These are phyloP conservation scores for Penaeus indicus DNA, from an alignment of 1,140 invertebrate genomes.

Conservation along the genomic window DNA sequence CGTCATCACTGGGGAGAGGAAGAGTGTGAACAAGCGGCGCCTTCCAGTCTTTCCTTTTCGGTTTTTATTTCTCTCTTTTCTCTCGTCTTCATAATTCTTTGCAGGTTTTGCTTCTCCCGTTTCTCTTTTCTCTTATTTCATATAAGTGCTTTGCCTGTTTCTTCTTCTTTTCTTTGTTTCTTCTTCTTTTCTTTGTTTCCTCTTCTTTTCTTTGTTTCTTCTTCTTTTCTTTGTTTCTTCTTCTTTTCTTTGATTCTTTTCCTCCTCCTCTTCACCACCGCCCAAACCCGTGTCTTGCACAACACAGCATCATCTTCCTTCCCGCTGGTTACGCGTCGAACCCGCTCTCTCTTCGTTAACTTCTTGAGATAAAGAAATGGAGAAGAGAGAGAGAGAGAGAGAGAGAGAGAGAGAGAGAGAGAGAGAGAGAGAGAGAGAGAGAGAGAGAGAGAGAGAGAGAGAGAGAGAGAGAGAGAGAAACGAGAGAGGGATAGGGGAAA, in stretches of 20 bases:
- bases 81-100: too few species aligned
- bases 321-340: not conserved
- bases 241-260: not conserved
- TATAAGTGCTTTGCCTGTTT: too few species aligned
- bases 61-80: too few species aligned
- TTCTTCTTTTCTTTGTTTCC: too few species aligned
- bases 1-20: too few species aligned
- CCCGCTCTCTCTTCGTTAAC: not conserved
- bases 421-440: not conserved
- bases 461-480: not conserved
- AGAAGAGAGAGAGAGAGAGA: constrained; percentile 2
- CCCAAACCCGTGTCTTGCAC: not conserved
- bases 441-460: not conserved
- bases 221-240: not conserved
- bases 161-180: too few species aligned
- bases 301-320: not conserved
- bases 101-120: too few species aligned
- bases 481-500: not conserved
- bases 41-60: too few species aligned
- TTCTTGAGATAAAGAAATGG: not conserved
- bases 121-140: too few species aligned
- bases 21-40: too few species aligned
- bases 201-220: too few species aligned
- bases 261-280: not conserved
- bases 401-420: not conserved